phyloP scores from a whole-genome alignment of 2,888 invertebrate genomes.

The Monochamus alternatus region DNA sequence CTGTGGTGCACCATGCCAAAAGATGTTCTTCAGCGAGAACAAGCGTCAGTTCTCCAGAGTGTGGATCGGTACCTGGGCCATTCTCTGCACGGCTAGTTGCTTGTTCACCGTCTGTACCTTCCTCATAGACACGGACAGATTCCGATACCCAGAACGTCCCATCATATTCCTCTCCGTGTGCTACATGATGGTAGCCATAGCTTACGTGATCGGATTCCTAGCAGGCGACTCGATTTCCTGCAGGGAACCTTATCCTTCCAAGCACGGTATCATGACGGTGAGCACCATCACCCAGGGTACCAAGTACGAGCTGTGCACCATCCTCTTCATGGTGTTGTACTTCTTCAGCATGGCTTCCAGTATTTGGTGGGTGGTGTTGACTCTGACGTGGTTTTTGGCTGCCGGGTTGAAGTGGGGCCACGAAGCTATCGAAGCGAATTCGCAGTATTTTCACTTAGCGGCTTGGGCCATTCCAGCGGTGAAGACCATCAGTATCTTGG shows the following conservation, averaged over 20 bases:
- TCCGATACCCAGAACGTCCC: slow-evolving; percentile 96
- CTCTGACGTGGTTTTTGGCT: slow-evolving; percentile 96
- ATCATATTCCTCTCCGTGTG: slow-evolving; percentile 98
- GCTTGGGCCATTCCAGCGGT: slow-evolving; percentile 99
- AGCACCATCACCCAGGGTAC: slow-evolving; percentile 92
- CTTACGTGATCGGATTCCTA: slow-evolving; percentile 90
- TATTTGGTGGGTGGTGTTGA: slow-evolving; percentile 98
- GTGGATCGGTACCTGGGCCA: slow-evolving; percentile 96
- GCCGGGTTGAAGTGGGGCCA: slow-evolving; percentile 98
- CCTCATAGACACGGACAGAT: slow-evolving; percentile 94
- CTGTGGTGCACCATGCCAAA: slow-evolving; percentile 93
- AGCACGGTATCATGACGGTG: slow-evolving; percentile 82
- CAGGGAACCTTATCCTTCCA: slow-evolving; percentile 84
- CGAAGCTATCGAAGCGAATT: slow-evolving; percentile 97
- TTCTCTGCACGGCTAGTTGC: slow-evolving; percentile 91
- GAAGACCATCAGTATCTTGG: slow-evolving; percentile 95
- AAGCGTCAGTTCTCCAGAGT: slow-evolving; percentile 88
- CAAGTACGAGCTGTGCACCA: slow-evolving; percentile 88
- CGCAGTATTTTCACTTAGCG: slow-evolving; percentile 96
- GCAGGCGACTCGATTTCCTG: slow-evolving; percentile 89
- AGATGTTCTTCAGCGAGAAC: slow-evolving; percentile 90
- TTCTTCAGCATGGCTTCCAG: slow-evolving; percentile 98
- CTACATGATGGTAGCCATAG: slow-evolving; percentile 94
- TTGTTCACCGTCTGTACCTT: slow-evolving; percentile 95
- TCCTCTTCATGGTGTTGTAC: slow-evolving; percentile 96